Conservation (phyloP, 2,113 vertebrate genomes). For the Microcebus murinus region DNA sequence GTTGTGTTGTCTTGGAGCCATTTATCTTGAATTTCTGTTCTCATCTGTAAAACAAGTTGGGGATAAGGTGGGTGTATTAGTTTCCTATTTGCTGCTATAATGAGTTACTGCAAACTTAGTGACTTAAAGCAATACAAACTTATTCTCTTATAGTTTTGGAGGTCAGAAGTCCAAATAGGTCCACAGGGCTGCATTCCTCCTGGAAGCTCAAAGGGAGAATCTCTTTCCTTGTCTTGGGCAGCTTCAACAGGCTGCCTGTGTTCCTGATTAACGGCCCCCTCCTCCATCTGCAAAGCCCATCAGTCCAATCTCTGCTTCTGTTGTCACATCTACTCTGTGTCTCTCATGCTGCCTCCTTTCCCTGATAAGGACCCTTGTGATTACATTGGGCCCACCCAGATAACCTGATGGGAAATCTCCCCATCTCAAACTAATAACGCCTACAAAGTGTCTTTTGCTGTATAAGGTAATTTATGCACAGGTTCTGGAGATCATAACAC, state of each 20-base stretch:
- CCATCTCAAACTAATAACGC: background rate
- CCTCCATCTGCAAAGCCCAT: background rate
- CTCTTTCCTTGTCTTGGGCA: background rate
- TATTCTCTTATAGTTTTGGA: background rate
- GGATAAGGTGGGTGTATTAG: background rate
- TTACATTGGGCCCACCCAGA: background rate
- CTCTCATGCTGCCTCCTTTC: background rate
- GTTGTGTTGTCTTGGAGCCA: background rate
- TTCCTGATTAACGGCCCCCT: background rate
- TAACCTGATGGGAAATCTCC: background rate
- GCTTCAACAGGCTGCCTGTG: background rate
- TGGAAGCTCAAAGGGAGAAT: background rate
- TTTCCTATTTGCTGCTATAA: conserved; percentile 26
- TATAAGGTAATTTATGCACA: background rate
- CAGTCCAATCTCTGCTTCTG: background rate
- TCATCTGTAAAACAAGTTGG: background rate
- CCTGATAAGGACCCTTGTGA: background rate
- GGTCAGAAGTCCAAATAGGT: background rate
- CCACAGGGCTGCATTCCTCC: background rate
- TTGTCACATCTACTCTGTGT: background rate
- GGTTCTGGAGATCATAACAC: background rate
- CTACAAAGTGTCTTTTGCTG: background rate
- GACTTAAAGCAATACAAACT: background rate
- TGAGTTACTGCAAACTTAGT: background rate
- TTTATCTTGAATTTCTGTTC: conserved; percentile 26